Evolutionary conservation across 2,888 invertebrate genomes (phyloP).

Genomic region (Pristionchus japonicus): DNA sequence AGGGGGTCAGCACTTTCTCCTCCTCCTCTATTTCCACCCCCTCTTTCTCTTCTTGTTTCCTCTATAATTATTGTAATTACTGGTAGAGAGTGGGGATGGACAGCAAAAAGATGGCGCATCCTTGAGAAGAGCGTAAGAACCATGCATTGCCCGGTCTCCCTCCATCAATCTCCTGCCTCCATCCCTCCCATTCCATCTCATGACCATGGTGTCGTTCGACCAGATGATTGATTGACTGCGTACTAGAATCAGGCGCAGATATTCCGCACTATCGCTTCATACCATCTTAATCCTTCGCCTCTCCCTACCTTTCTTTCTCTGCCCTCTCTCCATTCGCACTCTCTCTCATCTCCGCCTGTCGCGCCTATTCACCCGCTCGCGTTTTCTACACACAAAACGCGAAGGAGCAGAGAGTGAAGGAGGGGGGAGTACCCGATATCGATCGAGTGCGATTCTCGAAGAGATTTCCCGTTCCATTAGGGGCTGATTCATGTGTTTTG

Average conservation of each 20-base stretch:
- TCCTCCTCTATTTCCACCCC: neutral
- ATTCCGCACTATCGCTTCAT: neutral
- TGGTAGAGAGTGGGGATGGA: neutral
- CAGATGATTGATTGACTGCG: conserved; percentile 12
- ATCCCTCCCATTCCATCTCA: neutral
- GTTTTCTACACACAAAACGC: conserved; percentile 38
- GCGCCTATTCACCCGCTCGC: conserved; percentile 28
- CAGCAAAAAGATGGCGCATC: neutral
- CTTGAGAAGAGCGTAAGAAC: conserved; percentile 23
- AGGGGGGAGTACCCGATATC: neutral
- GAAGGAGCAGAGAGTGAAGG: neutral
- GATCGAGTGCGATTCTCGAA: conserved; percentile 2
- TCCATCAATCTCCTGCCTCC: neutral
- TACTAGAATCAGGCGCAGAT: neutral
- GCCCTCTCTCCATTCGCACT: neutral
- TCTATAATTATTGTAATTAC: conserved; percentile 29
- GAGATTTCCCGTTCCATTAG: conserved; percentile 24
- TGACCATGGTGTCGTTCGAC: neutral
- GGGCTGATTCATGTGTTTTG: conserved; percentile 25
- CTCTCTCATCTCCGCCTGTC: neutral
- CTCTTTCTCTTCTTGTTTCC: neutral
- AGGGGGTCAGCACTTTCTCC: neutral
- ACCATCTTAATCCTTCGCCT: neutral
- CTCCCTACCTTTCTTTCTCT: neutral
- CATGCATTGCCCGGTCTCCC: neutral